Base-by-base conservation (phyloP, 2,113 vertebrate genomes). In the Poicephalus meyeri region DNA sequence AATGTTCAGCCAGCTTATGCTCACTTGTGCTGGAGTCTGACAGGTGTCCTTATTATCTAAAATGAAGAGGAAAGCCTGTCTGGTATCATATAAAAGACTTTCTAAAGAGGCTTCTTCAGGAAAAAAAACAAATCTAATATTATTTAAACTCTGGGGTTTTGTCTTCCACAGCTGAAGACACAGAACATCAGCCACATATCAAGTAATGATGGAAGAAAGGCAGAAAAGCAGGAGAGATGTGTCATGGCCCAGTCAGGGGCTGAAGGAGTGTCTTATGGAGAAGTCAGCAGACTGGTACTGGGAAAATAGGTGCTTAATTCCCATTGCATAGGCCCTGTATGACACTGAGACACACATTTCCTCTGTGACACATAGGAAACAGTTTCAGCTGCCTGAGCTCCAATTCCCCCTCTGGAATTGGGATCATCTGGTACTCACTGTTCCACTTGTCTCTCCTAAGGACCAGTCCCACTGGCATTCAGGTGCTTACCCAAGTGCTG, bases 301-400 rank as follows among this genome's bases (percentile, higher is more conserved):
- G 52, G 55, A 83, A 88, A 55, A 74, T 8, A 66, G 31, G 39
- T 46, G 23, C 35, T 80, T 71, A 58, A 93, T 88, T 91, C 89
- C 50, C 63, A 7, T 63, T 77, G 26, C 74, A 86, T 39, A 64
- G 35, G 42, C 26, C 25, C 26, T 63, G 4, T 65, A 42, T 80
- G 78, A 94, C 58, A 72, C 49, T 77, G 74, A 93, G 52, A 76
- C 77, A 91, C 29, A 79, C 5, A 76, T 80, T 95, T 93, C 83
- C 89, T 55, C 47, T 60, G 21, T 93, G 89, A 91, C 91, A 91
- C 56, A 60, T 49, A 20, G 80, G 80, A 81, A 95, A 91, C 26
- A 44, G 86, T 74, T 94, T 71, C 91, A 78, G 20, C 73, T 47
- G 66, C 49, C 50, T 86, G 31, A 4, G 1, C 26, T 77, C 15